phyloP scores from a whole-genome alignment of 2,113 vertebrate species.

The Neopipo cinnamomea region DNA sequence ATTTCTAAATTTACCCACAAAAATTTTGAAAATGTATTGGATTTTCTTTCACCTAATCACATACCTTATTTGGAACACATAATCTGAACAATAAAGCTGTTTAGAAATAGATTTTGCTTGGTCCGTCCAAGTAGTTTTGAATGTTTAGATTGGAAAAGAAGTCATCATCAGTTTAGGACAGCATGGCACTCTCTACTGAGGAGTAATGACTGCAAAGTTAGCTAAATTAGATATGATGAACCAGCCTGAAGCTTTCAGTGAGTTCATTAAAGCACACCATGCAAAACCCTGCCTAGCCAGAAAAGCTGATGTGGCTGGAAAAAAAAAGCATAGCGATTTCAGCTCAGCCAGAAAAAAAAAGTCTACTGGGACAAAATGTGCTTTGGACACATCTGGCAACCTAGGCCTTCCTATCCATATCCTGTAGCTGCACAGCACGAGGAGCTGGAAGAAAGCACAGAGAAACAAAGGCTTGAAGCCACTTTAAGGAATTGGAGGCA shows the following conservation, averaged over 20 bases:
- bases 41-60: not conserved
- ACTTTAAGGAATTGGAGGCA: not conserved
- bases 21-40: not conserved
- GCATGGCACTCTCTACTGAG: not conserved
- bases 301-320: not conserved
- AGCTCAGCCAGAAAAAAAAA: not conserved
- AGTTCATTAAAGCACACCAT: not conserved
- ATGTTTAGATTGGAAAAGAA: not conserved
- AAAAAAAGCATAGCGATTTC: not conserved
- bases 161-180: not conserved
- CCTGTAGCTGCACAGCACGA: not conserved
- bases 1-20: not conserved
- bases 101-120: not conserved
- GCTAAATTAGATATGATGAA: not conserved
- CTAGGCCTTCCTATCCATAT: not conserved
- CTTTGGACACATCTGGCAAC: not conserved
- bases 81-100: not conserved
- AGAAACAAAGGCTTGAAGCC: not conserved
- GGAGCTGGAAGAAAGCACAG: not conserved
- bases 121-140: not conserved
- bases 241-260: not conserved
- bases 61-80: not conserved
- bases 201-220: not conserved
- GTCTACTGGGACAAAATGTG: not conserved
- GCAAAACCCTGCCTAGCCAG: not conserved